Evolutionary conservation across 1,140 invertebrate genomes (phyloP).

Genomic region (Pogonomyrmex barbatus): DNA sequence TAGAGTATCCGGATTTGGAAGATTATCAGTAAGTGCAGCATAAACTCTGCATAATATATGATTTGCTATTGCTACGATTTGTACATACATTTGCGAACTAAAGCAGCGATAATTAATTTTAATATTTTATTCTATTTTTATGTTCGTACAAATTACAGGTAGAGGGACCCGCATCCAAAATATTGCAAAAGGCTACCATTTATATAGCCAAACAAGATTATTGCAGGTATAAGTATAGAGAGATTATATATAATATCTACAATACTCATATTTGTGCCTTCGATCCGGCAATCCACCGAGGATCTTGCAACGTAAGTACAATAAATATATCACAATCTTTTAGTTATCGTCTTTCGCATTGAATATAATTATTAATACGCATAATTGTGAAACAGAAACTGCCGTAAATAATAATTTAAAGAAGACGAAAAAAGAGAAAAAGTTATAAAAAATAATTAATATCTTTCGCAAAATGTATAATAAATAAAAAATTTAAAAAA

Average conservation of each 20-base stretch:
- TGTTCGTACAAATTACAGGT: slow-evolving; percentile 26
- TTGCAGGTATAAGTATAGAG: slow-evolving; percentile 46
- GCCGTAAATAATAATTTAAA: background rate
- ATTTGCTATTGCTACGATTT: background rate
- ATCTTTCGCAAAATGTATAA: background rate
- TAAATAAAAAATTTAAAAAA: background rate
- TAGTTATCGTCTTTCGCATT: background rate
- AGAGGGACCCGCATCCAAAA: slow-evolving; percentile 3
- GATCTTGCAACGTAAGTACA: slow-evolving; percentile 71
- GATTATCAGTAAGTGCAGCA: slow-evolving; percentile 57
- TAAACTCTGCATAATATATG: background rate
- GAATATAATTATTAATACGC: background rate
- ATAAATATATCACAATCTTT: background rate
- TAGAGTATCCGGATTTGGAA: slow-evolving; percentile 73
- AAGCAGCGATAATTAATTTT: background rate
- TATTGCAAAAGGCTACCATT: slow-evolving; percentile 60
- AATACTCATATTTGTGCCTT: slow-evolving; percentile 70
- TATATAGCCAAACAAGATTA: slow-evolving; percentile 52
- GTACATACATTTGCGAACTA: background rate
- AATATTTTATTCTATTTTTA: background rate
- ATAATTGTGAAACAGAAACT: background rate
- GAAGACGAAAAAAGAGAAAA: background rate
- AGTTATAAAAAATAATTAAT: background rate
- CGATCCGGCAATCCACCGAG: slow-evolving; percentile 40
- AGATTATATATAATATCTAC: background rate